Base-by-base conservation (phyloP, 2,113 vertebrate genomes). In the Todiramphus saurophagus region DNA sequence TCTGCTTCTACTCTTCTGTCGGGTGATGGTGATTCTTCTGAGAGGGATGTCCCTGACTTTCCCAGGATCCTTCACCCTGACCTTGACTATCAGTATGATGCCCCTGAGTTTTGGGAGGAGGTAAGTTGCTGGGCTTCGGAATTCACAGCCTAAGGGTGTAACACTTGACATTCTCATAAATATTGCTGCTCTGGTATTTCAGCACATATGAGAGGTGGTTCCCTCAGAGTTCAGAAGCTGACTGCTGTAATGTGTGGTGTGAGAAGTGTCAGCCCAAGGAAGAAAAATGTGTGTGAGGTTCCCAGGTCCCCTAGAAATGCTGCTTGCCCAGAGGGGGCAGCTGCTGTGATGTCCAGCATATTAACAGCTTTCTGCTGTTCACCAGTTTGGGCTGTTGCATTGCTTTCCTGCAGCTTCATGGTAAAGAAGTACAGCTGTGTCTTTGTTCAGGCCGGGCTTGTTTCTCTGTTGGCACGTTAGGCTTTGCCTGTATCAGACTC, bases 1-100 rank as follows among this genome's bases (percentile, higher is more conserved):
- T 99, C 99, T 79, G 98, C 99, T 53, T 98, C 98, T 64, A 98
- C 98, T 48, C 97, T 99, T 95, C 98, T 99, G 64, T 99, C 99
- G 46, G 99, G 99, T 60, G 99, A 99, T 39, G 99, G 99, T 0
- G 99, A 99, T 96, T 98, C 98, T 33, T 98, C 98, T 4, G 98
- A 99, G 85, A 98, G 96, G 14, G 97, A 97, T 64, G 96, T 98
- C n/a, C 97, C 98, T 28, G 97, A 98, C 31, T 99, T 98, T 89
- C 98, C 98, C 73, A 98, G 98, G 53, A 98, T 99, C 80, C 93
- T 98, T 82, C 98, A 98, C 77, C 98, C 98, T 72, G 98, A 98
- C 92, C 96, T 99, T 0, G 99, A 99, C 97, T 99, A 99, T 97
- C 99, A 99, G 94, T 98, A 98, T 81, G 99, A 99, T 93, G 96